A percentile compares a stretch with the other conserved stretches of the same genome.
phyloP scores from a whole-genome alignment of 2,888 invertebrate genomes.

The Nephrotoma flavescens region DNA sequence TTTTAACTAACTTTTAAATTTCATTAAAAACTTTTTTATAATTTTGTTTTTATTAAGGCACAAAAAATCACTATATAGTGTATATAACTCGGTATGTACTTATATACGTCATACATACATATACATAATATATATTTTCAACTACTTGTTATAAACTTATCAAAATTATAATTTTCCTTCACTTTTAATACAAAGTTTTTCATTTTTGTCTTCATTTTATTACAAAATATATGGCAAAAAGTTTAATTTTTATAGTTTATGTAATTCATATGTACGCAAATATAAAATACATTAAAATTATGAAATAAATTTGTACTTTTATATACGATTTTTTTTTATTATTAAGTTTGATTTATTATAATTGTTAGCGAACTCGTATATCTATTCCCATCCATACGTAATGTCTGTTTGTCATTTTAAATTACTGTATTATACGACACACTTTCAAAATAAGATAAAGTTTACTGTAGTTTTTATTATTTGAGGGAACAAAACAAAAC shows the following conservation, averaged over 20 bases:
- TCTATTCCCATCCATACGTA: no score
- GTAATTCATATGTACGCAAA: background rate
- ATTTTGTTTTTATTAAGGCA: background rate
- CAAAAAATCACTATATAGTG: background rate
- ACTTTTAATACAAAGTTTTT: background rate
- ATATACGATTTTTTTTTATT: background rate
- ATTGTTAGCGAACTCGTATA: background rate
- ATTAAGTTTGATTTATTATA: background rate
- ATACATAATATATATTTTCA: background rate
- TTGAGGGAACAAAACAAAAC: no score
- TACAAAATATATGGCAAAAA: background rate
- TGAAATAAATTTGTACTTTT: background rate
- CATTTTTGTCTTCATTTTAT: background rate
- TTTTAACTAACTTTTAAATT: background rate
- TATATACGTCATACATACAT: background rate
- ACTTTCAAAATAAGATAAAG: no score
- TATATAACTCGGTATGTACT: background rate
- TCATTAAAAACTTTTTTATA: background rate
- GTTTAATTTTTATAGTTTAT: background rate
- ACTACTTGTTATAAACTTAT: background rate
- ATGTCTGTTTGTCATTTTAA: no score
- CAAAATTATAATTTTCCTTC: background rate
- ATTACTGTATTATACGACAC: no score
- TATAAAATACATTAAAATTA: background rate
- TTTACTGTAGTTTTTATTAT: no score